A percentile compares a stretch with the other conserved stretches of the same genome.
Conservation (phyloP, 2,113 vertebrate genomes). For the Pseudopodoces humilis region DNA sequence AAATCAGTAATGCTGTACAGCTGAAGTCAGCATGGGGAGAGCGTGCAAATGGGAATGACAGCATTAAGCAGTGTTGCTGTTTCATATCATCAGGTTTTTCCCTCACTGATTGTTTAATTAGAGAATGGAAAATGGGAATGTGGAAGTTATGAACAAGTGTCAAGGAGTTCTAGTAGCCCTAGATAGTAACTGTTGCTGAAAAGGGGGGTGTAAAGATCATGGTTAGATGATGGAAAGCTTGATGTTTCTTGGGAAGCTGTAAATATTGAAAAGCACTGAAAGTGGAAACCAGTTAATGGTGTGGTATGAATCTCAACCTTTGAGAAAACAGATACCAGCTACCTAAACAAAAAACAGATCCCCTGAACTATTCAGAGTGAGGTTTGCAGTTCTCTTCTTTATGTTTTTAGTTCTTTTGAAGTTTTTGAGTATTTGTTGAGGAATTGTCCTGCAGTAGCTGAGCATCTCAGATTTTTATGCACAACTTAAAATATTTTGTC, state of each 20-base stretch:
- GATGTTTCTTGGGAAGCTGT: not conserved
- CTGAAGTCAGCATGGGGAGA: not conserved
- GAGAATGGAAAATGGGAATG: not conserved
- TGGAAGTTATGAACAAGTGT: not conserved
- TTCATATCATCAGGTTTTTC: not conserved
- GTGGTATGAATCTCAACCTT: not conserved
- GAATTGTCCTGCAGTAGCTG: not conserved
- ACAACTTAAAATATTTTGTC: not conserved
- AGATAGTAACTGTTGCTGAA: not conserved
- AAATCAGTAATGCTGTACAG: not conserved
- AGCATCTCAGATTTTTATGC: not conserved
- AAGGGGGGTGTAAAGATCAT: not conserved
- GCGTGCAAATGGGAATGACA: fast-evolving
- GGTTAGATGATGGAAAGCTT: not conserved
- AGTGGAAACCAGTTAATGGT: not conserved
- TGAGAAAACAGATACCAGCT: not conserved
- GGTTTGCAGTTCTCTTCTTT: not conserved
- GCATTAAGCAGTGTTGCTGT: not conserved
- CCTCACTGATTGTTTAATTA: fast-evolving
- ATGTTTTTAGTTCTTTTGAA: not conserved
- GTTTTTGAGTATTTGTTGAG: not conserved
- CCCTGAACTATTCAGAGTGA: not conserved
- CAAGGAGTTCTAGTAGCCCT: not conserved
- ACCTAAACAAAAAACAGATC: not conserved
- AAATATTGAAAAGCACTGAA: not conserved